Conservation (phyloP, 2,113 vertebrate genomes). For the Pollachius pollachius region DNA sequence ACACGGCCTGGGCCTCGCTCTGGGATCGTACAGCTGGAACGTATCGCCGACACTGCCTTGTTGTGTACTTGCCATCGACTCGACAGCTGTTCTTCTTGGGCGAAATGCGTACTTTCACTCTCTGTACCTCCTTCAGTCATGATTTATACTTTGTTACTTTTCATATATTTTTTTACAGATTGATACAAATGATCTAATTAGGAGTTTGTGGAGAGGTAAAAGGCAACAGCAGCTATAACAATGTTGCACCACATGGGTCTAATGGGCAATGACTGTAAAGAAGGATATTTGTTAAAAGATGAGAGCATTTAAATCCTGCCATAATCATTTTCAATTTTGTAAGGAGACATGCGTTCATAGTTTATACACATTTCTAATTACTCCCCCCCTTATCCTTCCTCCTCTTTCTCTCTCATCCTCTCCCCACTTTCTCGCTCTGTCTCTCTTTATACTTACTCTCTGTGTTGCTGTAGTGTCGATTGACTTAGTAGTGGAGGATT, state of each 20-base stretch:
- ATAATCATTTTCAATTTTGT: conserved; percentile 26
- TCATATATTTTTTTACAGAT: conserved; percentile 24
- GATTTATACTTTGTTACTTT: conserved; percentile 16
- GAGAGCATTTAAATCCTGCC: conserved; percentile 27
- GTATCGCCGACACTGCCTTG: too few species aligned
- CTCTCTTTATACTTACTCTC: neutral
- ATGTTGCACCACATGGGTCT: conserved; percentile 25
- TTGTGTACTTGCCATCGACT: too few species aligned
- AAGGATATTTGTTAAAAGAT: conserved; percentile 7
- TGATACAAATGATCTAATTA: conserved; percentile 47
- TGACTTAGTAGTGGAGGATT: conserved; percentile 25
- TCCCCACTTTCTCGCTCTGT: neutral
- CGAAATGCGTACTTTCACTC: too few species aligned
- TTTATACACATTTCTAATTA: conserved; percentile 32
- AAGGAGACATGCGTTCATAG: conserved; percentile 14
- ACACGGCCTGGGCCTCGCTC: too few species aligned
- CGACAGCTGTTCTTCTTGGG: too few species aligned
- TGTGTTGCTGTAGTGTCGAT: conserved; percentile 16
- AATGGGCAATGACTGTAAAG: conserved; percentile 32
- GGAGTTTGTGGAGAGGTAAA: conserved; percentile 16
- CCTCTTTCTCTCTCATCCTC: too few species aligned
- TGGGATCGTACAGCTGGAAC: too few species aligned
- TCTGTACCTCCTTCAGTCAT: too few species aligned
- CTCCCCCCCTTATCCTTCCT: conserved; percentile 7
- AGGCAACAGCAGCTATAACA: conserved; percentile 17